A percentile compares a stretch with the other conserved stretches of the same genome.
These are phyloP conservation scores for Xiphophorus birchmanni DNA, from an alignment of 2,797 vertebrate species.

Conservation along the genomic window DNA sequence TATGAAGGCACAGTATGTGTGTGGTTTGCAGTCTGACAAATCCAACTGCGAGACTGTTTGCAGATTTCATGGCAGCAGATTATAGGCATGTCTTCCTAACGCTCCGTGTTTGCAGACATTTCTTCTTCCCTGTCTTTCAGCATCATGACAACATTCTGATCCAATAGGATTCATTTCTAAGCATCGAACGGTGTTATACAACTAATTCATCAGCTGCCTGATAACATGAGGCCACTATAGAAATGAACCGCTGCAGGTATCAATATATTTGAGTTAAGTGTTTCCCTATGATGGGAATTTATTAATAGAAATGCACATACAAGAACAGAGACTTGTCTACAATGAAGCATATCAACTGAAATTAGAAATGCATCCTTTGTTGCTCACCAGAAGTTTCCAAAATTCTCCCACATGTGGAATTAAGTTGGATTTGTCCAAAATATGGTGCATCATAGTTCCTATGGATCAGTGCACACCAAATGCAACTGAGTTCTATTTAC, in stretches of 20 bases:
- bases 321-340: not conserved
- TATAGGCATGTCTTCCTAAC: constrained; percentile 18
- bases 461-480: not conserved
- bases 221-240: not conserved
- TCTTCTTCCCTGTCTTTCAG: not conserved
- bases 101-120: constrained; percentile 2
- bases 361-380: not conserved
- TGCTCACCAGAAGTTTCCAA: not conserved
- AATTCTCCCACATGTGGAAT: not conserved
- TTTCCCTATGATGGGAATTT: not conserved
- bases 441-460: not conserved
- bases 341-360: not conserved
- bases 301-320: not conserved
- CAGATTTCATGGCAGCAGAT: constrained; percentile 30
- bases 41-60: constrained; percentile 30
- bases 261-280: not conserved
- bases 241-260: not conserved
- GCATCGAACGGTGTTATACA: not conserved
- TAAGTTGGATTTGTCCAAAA: not conserved
- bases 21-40: constrained; percentile 27
- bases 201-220: not conserved
- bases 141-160: not conserved
- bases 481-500: not conserved
- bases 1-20: constrained; percentile 10
- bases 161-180: not conserved